Base-by-base conservation (phyloP, 2,888 invertebrate species). In the Elegia similella region DNA sequence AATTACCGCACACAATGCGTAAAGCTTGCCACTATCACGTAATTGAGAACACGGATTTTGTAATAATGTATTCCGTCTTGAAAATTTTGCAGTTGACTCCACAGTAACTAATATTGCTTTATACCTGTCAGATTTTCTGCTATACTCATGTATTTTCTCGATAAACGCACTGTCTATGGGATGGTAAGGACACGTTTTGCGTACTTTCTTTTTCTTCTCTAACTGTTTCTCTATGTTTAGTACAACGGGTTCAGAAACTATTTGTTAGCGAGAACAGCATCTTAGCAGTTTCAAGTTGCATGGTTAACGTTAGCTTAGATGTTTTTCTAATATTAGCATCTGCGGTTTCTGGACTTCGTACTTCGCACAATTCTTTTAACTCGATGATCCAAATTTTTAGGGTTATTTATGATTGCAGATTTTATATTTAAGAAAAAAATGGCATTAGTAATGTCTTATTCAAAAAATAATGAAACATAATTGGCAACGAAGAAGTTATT, bases 111-210 rank as follows among this genome's bases (percentile, higher is more conserved):
- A 72, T 72, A 70, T 70, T 64, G 84, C 85, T 84, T 83, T 55
- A 55, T 66, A 69, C 75, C 74, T 76, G 66, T 78, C 71, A 75
- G 65, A 78, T 76, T 82, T 78, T 81, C 73, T 70, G 82, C 80
- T 81, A 75, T 84, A 82, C 72, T 84, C 76, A 82, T 83, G 72
- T 82, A 75, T 84, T 86, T 84, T 83, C 76, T 80, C 71, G 67
- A 79, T 80, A 80, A 80, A 80, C 77, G 86, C 88, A 87, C 87
- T 81, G 73, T 81, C 80, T 78, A 71, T 81, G 76, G 80, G 84
- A 86, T 84, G 86, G 87, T 88, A 87, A 87, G 85, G 81, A 83
- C 86, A 84, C 86, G 77, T 85, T 76, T 82, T 82, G 72, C 75
- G 80, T 82, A 79, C 78, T 73, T 79, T 65, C 52, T 60, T 57